Evolutionary conservation across 2,888 invertebrate genomes (phyloP).

Genomic region (Hofmannophila pseudospretella): DNA sequence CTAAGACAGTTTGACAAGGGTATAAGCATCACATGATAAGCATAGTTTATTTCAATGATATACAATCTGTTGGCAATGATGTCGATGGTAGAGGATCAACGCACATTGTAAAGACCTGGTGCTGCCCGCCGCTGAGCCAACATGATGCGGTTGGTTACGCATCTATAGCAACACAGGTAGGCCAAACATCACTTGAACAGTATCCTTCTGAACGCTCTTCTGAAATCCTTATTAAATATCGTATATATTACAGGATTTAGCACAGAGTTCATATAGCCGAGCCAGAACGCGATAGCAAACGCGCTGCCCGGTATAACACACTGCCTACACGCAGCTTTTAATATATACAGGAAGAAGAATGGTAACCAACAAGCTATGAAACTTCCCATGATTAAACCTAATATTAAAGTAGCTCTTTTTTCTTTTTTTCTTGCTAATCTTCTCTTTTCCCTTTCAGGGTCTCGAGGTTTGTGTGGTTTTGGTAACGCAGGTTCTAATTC

Average conservation of each 20-base stretch:
- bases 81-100: constrained; percentile 31
- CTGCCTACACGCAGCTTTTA: constrained; percentile 86
- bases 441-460: constrained; percentile 95
- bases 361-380: constrained; percentile 99
- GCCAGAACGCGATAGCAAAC: constrained; percentile 96
- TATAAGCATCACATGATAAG: not conserved
- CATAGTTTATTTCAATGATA: not conserved
- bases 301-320: constrained; percentile 89
- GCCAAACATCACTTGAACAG: constrained; percentile 96
- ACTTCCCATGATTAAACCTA: constrained; percentile 98
- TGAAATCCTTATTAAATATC: constrained; percentile 98
- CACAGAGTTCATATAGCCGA: constrained; percentile 98
- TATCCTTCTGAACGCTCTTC: constrained; percentile 95
- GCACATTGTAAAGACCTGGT: constrained; percentile 79
- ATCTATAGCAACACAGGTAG: constrained; percentile 89
- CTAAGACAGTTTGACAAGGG: not conserved
- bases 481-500: constrained; percentile 83
- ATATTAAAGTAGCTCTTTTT: constrained; percentile 95
- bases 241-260: constrained; percentile 97
- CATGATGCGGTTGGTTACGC: constrained; percentile 81
- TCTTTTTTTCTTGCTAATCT: constrained; percentile 96
- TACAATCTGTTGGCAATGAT: not conserved
- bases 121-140: constrained; percentile 80
- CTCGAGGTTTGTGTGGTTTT: constrained; percentile 87
- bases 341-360: constrained; percentile 95